These are phyloP conservation scores for Maylandia zebra DNA, from an alignment of 2,113 vertebrate species.

Conservation along the genomic window DNA sequence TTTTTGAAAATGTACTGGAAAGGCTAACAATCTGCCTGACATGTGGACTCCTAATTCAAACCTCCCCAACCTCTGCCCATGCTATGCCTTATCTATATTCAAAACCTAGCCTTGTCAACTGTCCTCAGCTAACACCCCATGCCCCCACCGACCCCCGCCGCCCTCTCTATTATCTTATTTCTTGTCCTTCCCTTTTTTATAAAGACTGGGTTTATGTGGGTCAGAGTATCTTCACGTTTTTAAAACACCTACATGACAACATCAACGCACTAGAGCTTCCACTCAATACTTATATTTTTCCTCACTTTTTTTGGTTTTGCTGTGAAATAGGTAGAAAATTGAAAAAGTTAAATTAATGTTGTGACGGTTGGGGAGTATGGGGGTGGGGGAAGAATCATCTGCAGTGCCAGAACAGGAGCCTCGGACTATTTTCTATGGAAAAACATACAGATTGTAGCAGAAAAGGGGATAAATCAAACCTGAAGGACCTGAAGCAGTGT, in stretches of 20 bases:
- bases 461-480: conserved; percentile 5
- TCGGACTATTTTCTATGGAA: conserved; percentile 41
- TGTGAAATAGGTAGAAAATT: not conserved
- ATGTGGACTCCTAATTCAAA: conserved; percentile 3
- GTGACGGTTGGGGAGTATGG: not conserved
- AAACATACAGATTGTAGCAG: conserved; percentile 25
- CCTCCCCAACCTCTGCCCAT: conserved; percentile 31
- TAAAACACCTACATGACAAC: not conserved
- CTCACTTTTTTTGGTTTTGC: conserved; percentile 18
- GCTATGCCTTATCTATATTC: conserved; percentile 58
- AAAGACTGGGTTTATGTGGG: not conserved
- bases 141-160: not conserved
- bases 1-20: conserved; percentile 8
- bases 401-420: conserved; percentile 21
- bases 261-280: conserved; percentile 61
- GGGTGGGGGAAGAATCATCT: conserved; percentile 3
- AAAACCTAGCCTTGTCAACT: conserved; percentile 27
- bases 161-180: not conserved
- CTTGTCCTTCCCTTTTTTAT: not conserved
- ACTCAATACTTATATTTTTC: conserved; percentile 8
- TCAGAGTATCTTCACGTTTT: not conserved
- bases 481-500: conserved; percentile 64
- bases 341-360: not conserved
- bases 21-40: not conserved
- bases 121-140: conserved; percentile 3